Percentiles rank a stretch among this genome's conserved stretches.
Evolutionary conservation across 2,113 vertebrate genomes (phyloP).

Genomic region (Pitta sordida): DNA sequence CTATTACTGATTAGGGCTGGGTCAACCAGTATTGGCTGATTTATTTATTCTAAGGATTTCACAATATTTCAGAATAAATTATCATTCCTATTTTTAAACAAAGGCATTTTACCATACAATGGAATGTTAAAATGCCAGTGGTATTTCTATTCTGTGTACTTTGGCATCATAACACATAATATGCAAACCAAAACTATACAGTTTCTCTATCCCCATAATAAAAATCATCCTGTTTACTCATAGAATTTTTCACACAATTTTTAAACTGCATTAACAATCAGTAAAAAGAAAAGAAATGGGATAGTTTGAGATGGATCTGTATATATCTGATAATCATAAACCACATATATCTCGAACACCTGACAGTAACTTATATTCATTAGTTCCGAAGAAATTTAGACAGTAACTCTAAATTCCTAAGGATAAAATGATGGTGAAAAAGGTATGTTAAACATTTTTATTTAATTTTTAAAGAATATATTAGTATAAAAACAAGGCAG

Average conservation of each 20-base stretch:
- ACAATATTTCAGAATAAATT: conserved; percentile 22
- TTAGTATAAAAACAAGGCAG: background rate
- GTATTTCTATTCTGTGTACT: background rate
- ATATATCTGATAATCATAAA: background rate
- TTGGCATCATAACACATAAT: conserved; percentile 8
- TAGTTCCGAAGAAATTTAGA: background rate
- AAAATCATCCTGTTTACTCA: conserved; percentile 5
- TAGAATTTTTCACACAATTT: background rate
- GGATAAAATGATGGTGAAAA: background rate
- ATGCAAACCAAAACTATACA: background rate
- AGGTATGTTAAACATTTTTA: background rate
- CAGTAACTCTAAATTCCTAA: background rate
- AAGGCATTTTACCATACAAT: background rate
- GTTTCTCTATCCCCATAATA: background rate
- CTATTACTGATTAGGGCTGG: conserved; percentile 24
- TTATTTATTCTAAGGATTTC: conserved; percentile 40
- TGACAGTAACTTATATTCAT: background rate
- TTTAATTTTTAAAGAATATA: background rate
- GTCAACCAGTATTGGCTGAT: conserved; percentile 7
- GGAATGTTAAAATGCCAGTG: background rate
- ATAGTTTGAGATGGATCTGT: background rate
- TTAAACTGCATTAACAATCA: background rate
- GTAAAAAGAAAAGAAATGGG: background rate
- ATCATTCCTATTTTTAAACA: background rate
- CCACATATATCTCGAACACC: background rate